A percentile compares a stretch with the other conserved stretches of the same genome.
Conservation (phyloP, 2,113 vertebrate species). For the Callionymus lyra region DNA sequence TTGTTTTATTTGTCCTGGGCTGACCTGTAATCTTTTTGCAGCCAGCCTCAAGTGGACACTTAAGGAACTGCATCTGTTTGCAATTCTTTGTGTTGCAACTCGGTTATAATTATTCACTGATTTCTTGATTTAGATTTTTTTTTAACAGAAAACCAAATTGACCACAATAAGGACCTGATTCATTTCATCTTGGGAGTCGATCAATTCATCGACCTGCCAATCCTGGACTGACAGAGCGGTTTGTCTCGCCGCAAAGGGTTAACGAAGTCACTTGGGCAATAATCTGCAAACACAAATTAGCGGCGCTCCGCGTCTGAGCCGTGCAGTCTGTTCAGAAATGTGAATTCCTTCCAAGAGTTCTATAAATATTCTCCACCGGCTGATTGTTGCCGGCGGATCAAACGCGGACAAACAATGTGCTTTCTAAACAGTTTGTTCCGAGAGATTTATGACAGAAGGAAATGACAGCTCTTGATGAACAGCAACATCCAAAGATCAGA, state of each 20-base stretch:
- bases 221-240: conserved; percentile 64
- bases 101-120: too few relatives aligned
- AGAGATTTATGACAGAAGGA: conserved; percentile 54
- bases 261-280: conserved; percentile 48
- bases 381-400: conserved; percentile 45
- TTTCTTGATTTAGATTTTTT: too few relatives aligned
- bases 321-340: conserved; percentile 41
- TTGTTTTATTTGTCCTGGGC: too few relatives aligned
- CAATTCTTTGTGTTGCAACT: too few relatives aligned
- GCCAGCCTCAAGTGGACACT: too few relatives aligned
- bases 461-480: conserved; percentile 56
- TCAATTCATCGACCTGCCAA: conserved; percentile 67
- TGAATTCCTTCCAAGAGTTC: conserved; percentile 45
- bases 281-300: conserved; percentile 41
- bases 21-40: too few relatives aligned
- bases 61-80: too few relatives aligned
- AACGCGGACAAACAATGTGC: conserved; percentile 46
- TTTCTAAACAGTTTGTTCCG: conserved; percentile 57
- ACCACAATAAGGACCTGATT: conserved; percentile 58
- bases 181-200: conserved; percentile 59
- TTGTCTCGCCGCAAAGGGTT: conserved; percentile 45
- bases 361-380: conserved; percentile 57
- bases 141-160: too few relatives aligned
- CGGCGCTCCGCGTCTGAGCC: conserved; percentile 25
- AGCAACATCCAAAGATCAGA: conserved; percentile 55